Base-by-base conservation (phyloP, 2,113 vertebrate genomes). In the Labeo rohita region DNA sequence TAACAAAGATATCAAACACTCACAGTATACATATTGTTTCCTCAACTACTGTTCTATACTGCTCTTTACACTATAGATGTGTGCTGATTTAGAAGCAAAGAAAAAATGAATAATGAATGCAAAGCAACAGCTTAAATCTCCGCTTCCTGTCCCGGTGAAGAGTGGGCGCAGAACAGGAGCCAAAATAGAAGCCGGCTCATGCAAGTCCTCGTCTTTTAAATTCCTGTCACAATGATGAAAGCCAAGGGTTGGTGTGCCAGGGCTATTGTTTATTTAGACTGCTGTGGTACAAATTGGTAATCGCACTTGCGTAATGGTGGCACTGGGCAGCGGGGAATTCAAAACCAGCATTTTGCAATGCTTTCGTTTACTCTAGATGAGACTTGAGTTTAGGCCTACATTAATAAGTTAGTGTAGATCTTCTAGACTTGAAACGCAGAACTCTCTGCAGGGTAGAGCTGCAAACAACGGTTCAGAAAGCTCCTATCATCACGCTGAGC, bases 31-130 rank as follows among this genome's bases (percentile, higher is more conserved):
- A 39, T 0, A 28, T 28, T 28, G 0, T 61, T 6, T 45, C 52
- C 28, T 6, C 5, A 23, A 61, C 54, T 23, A 13, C 10, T 21
- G n/a, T 45, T 81, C 59, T 66, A 39, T 47, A 49, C 59, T 34
- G 59, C 39, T 18, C 36, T 18, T 63, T 75, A 36, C 56, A 65
- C 72, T 47, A 80, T 43, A 12, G 50, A 73, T 61, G 77, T 47
- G 56, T 45, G 50, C 39, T 59, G 73, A 73, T 54, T 70, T 45
- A 59, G 23, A 80, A 84, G 15, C 45, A 68, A 65, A 47, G 39
- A 52, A 72, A 43, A 70, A 52, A 13, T 59, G 68, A 79, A 79
- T 80, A 85, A 47, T 23, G 21, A 56, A 85, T 59, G 84, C 43
- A 80, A 49, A 34, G 13, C 12, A 4, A 52, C 47, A 8, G 8